Evolutionary conservation across 2,113 vertebrate genomes (phyloP).

Genomic region (Toxostoma redivivum): DNA sequence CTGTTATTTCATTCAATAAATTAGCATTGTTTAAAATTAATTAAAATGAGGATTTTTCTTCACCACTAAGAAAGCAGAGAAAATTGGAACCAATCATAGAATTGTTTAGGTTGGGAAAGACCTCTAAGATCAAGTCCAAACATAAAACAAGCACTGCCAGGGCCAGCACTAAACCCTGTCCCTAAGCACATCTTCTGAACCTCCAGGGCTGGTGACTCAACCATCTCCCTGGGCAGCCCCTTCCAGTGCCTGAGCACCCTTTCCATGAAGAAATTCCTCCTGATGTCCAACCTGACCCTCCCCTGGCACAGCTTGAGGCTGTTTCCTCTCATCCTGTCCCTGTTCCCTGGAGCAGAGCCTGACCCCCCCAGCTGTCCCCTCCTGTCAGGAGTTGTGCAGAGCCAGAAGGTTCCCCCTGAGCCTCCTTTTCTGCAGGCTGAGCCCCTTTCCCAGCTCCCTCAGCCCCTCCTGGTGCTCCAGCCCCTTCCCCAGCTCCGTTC

Average conservation of each 20-base stretch:
- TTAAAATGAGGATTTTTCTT: neutral
- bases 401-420: neutral
- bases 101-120: neutral
- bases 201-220: neutral
- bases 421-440: neutral
- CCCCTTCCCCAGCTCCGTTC: neutral
- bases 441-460: neutral
- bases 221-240: neutral
- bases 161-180: neutral
- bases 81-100: neutral
- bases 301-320: too few species aligned
- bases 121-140: neutral
- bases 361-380: neutral
- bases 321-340: fast-evolving
- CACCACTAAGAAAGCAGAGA: neutral
- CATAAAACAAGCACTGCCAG: neutral
- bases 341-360: neutral
- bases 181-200: neutral
- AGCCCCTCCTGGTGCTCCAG: neutral
- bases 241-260: neutral
- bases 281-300: neutral
- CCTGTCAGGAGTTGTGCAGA: neutral
- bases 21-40: neutral
- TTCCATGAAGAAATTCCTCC: neutral
- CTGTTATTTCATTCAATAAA: neutral